A percentile compares a stretch with the other conserved stretches of the same genome.
Evolutionary conservation across 2,113 vertebrate genomes (phyloP).

Genomic region (Rhabdornis inornatus): DNA sequence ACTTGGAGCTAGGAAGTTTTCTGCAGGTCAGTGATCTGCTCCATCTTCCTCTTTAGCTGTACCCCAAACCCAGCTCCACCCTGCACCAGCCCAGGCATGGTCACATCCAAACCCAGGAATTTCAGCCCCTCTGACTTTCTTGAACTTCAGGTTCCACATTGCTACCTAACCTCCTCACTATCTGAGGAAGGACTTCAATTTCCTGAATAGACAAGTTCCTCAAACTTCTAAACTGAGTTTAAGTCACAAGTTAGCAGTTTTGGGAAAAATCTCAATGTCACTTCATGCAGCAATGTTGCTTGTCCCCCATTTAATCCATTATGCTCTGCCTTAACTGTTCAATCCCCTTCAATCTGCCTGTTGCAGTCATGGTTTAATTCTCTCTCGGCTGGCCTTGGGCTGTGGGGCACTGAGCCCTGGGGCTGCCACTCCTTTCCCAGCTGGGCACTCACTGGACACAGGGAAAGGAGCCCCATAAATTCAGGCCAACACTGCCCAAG

Average conservation of each 20-base stretch:
- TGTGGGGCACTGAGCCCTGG: accelerated
- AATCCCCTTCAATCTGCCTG: neutral
- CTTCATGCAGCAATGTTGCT: neutral
- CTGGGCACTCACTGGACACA: neutral
- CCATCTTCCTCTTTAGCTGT: neutral
- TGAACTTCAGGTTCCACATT: neutral
- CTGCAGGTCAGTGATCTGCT: neutral
- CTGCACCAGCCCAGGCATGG: accelerated
- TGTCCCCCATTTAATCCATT: neutral
- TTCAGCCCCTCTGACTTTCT: neutral
- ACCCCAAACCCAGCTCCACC: neutral
- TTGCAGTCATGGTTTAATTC: neutral
- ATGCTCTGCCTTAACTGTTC: neutral
- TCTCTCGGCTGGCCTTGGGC: neutral
- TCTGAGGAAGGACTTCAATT: neutral
- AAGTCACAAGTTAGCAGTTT: neutral
- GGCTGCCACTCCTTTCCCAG: neutral
- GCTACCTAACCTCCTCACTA: neutral
- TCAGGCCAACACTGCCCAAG: neutral
- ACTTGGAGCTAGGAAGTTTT: neutral
- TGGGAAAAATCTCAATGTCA: neutral
- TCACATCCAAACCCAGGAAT: neutral
- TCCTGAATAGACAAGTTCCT: neutral
- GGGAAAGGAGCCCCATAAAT: accelerated
- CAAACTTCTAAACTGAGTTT: neutral